Percentiles rank a stretch among this genome's conserved stretches.
Evolutionary conservation across 2,113 vertebrate genomes (phyloP).

Genomic region (Microcebus ravelobensis): DNA sequence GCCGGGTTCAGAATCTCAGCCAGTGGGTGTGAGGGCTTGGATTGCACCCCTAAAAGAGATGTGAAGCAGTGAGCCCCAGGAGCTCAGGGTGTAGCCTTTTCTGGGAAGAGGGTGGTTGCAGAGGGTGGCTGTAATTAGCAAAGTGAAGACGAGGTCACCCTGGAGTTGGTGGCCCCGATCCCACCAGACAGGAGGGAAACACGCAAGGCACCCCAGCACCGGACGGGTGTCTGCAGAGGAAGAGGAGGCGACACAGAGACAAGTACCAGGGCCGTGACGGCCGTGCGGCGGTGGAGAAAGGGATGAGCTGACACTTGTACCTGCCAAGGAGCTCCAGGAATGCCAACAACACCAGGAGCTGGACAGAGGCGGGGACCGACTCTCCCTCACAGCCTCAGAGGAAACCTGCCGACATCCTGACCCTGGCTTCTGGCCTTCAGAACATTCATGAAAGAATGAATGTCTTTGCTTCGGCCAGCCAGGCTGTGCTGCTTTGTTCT

Average conservation of each 20-base stretch:
- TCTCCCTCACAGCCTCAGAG: not conserved
- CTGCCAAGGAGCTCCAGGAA: not conserved
- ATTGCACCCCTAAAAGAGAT: no score
- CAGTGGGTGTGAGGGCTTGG: not conserved
- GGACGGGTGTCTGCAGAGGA: not conserved
- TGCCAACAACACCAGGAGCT: not conserved
- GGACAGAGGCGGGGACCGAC: not conserved
- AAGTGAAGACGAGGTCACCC: not conserved
- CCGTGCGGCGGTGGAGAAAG: not conserved
- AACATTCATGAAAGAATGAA: not conserved
- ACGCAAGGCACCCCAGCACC: no score
- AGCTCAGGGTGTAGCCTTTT: not conserved
- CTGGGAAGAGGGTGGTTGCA: not conserved
- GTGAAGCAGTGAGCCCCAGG: no score
- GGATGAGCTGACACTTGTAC: not conserved
- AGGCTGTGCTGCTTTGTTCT: not conserved
- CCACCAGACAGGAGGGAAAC: no score
- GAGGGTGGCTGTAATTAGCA: not conserved
- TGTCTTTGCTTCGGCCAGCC: not conserved
- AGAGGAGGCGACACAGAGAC: accelerated
- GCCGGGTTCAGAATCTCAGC: no score
- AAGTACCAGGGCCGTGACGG: not conserved
- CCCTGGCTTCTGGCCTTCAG: not conserved
- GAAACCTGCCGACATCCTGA: not conserved
- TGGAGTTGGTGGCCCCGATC: not conserved